Evolutionary conservation across 2,113 vertebrate species (phyloP).

Genomic region (Callithrix jacchus): DNA sequence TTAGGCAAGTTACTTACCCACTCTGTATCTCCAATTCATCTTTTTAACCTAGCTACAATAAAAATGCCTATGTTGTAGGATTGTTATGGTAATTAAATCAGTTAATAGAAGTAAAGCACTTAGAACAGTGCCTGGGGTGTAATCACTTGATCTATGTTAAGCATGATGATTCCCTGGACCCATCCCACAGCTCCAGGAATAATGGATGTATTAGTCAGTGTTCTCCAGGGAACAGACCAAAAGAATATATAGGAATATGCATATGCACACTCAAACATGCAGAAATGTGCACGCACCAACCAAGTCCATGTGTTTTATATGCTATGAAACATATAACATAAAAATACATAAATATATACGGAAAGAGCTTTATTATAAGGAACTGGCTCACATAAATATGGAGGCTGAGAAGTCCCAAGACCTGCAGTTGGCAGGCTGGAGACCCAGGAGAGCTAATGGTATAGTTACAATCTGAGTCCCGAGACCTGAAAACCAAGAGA

Average conservation of each 20-base stretch:
- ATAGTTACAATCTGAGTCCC: not conserved
- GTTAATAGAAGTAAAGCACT: not conserved
- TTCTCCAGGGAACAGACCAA: not conserved
- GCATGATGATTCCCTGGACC: not conserved
- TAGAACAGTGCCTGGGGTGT: not conserved
- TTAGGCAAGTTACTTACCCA: not conserved
- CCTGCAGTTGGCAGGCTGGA: not conserved
- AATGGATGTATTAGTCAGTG: not conserved
- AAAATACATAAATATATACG: not conserved
- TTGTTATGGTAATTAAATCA: not conserved
- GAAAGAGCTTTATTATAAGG: not conserved
- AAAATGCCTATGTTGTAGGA: not conserved
- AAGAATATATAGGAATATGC: not conserved
- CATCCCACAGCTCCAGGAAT: not conserved
- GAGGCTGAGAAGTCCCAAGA: not conserved
- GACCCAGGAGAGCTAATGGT: not conserved
- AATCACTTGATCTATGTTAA: not conserved
- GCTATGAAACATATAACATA: not conserved
- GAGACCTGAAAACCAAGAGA: not conserved
- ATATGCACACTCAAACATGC: not conserved
- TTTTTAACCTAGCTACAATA: not conserved
- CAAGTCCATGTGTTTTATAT: too few species aligned
- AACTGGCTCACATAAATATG: not conserved
- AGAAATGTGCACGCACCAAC: not conserved
- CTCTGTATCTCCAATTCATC: not conserved